phyloP scores from a whole-genome alignment of 2,888 invertebrate species.

The Tenthredo notha region DNA sequence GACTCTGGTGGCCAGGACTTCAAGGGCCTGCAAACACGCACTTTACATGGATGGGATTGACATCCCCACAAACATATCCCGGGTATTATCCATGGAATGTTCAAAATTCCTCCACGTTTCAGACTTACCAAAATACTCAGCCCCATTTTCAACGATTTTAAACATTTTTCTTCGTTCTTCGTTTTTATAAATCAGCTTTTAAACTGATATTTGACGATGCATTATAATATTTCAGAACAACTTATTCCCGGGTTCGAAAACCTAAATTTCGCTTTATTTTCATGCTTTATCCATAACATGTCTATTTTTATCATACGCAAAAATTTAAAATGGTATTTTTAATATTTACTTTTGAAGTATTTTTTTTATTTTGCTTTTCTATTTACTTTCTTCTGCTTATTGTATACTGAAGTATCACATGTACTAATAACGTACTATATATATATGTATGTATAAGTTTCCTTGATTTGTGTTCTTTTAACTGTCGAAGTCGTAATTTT shows the following conservation, averaged over 20 bases:
- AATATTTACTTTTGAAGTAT: neutral
- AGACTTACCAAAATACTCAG: neutral
- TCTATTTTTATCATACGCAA: neutral
- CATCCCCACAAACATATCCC: neutral
- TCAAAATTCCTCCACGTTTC: neutral
- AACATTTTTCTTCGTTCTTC: neutral
- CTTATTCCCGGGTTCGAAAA: neutral
- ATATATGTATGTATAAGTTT: neutral
- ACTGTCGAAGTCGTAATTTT: neutral
- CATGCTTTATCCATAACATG: neutral
- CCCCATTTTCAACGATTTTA: neutral
- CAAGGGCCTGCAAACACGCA: neutral
- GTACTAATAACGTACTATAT: neutral
- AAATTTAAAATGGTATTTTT: neutral
- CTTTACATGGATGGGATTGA: neutral
- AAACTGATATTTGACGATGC: neutral
- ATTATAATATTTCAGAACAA: neutral
- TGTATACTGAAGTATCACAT: neutral
- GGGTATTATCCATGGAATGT: neutral
- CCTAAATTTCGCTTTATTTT: neutral
- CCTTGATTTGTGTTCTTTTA: neutral
- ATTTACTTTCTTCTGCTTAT: neutral
- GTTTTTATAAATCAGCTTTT: neutral
- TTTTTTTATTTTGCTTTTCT: neutral
- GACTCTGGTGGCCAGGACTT: conserved; percentile 5